Evolutionary conservation across 2,888 invertebrate species (phyloP), one percentile per base, ranked within the genome.

Genomic region (Pheosia tremula): DNA sequence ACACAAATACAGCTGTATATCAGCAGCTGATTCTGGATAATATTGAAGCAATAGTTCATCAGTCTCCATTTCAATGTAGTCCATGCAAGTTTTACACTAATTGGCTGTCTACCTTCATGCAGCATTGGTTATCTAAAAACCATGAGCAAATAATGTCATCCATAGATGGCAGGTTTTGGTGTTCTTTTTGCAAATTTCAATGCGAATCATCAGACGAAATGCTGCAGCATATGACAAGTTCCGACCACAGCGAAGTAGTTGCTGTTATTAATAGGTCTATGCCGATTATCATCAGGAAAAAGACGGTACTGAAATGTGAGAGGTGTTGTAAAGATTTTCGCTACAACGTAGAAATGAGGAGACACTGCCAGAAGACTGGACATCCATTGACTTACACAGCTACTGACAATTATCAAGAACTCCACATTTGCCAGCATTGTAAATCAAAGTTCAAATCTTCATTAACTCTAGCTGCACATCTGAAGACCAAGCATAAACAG

Each of bases 21-120:
- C 94, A 95, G 66, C 92, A 94, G 59, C 94, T 97, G 79, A 95
- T 98, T 59, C 91, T 98, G 45, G 95, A 96, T 59, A 96, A 98
- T 83, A 97, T 98, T 80, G 95, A 95, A 68, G 95, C 96, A 63
- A 96, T 98, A 67, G 96, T 97, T 6, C 94, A 96, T 63, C 97
- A 98, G 75, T 96, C 97, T 56, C 98, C 97, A 0, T 98, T 96
- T 81, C 98, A 98, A 86, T 98, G 98, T 82, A 95, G 95, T 53
- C 95, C 96, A 11, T 98, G 98, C 83, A 95, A 95, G 62, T 98
- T 97, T 87, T 98, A 97, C 84, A 97, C 97, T 74, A 97, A 98
- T 83, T 96, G 95, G 78, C 95, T 95, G 66, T 94, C 95, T 58
- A 95, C 94, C 60, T 97, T 96, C 79, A 90, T 96, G 79, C 93